Evolutionary conservation across 2,888 invertebrate species (phyloP), one percentile per base, ranked within the genome.

Genomic region (Tipula vernalis): DNA sequence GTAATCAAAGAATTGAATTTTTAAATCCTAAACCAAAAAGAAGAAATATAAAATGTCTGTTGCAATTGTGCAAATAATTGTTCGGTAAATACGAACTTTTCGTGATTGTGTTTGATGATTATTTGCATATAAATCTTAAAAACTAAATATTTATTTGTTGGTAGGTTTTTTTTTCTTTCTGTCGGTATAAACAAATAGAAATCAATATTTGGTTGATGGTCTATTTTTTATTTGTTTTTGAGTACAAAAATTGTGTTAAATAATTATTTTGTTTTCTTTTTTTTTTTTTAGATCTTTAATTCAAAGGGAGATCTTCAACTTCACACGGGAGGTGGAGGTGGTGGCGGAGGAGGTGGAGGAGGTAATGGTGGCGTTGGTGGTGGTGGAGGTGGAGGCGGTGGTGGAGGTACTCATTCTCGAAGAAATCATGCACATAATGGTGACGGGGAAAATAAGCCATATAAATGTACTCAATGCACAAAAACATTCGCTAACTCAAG

Each of bases 401-500:
- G 86, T 42, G 87, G 87, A 83, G 85, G 87, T 3, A 83, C 84
- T 39, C 84, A 84, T 84, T 39, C 39, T 39, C 36, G 84, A 84
- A 12, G 84, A 10, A 84, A 13, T 84, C 36, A 85, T 44, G 18
- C 41, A 15, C 41, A 85, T 5, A 39, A 85, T 42, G 98, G 98
- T 93, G 96, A 98, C 90, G 96, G 99, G 89, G 99, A 99, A 92
- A 98, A 99, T 89, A 99, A 99, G 93, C 99, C 99, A 87, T 99
- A 99, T 95, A 98, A 99, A 92, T 99, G 99, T 93, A 97, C 98
- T 88, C 99, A 99, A 92, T 99, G 99, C 94, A 96, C 98, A 90
- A 99, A 99, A 93, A 98, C 98, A 89, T 99, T 99, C 93, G 99
- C 99, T 90, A 99, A 99, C 94, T 98, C 98, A 89, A 98, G 98